Evolutionary conservation across 2,797 vertebrate species (phyloP).

Genomic region (Rhadinocentrus ornatus): DNA sequence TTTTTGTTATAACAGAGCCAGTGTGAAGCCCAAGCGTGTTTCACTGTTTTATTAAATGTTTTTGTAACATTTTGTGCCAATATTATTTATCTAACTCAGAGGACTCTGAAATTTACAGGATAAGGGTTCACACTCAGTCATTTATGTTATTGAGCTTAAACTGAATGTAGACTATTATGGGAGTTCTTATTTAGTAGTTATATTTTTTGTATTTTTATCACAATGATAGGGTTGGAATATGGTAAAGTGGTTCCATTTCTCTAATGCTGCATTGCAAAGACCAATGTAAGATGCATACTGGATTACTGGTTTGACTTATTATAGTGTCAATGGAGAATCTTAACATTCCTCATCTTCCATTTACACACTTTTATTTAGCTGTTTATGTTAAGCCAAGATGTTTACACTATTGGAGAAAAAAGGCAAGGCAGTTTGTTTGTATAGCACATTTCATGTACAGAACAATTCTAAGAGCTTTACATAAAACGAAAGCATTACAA

Average conservation of each 20-base stretch:
- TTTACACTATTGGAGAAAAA: too few relatives aligned
- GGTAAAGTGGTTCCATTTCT: background rate
- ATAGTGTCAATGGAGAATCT: too few relatives aligned
- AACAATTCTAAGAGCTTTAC: too few relatives aligned
- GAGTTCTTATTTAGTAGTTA: background rate
- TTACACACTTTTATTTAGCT: too few relatives aligned
- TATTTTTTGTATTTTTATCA: background rate
- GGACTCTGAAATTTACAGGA: background rate
- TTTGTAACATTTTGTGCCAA: constrained; percentile 45
- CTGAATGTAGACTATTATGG: background rate
- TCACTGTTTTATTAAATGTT: constrained; percentile 68
- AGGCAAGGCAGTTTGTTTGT: too few relatives aligned
- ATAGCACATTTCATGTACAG: too few relatives aligned
- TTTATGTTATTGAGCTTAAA: background rate
- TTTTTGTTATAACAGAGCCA: constrained; percentile 48
- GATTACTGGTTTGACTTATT: background rate
- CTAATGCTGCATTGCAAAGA: background rate
- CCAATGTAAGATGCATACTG: background rate
- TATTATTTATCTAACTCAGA: constrained; percentile 1
- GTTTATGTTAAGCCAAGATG: too few relatives aligned
- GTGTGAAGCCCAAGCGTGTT: constrained; percentile 37
- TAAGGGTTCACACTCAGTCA: background rate
- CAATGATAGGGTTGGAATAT: background rate
- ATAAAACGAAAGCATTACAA: too few relatives aligned
- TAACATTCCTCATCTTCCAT: too few relatives aligned